phyloP scores from a whole-genome alignment of 2,113 vertebrate species.

The Hippoglossus stenolepis region DNA sequence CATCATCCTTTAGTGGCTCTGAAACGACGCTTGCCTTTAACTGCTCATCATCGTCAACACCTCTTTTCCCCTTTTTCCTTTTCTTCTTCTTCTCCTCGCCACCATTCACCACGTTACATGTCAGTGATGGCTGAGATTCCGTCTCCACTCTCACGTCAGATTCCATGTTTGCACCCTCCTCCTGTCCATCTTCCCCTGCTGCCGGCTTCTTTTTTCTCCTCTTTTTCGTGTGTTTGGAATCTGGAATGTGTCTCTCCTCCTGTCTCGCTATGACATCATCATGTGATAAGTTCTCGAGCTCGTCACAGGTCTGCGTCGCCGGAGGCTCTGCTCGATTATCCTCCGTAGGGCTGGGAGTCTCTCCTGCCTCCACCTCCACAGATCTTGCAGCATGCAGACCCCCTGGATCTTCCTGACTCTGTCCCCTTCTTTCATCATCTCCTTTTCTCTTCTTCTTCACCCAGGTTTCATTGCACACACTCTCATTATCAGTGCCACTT shows the following conservation, averaged over 20 bases:
- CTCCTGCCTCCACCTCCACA: neutral
- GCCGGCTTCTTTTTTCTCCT: constrained; percentile 4
- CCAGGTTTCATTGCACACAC: neutral
- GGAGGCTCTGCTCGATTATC: neutral
- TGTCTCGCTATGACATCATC: neutral
- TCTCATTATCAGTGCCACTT: neutral
- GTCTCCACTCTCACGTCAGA: neutral
- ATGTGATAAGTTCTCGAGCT: neutral
- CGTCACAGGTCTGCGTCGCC: neutral
- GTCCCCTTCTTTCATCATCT: neutral
- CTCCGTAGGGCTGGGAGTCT: neutral
- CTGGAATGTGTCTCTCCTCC: neutral
- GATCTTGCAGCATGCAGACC: neutral
- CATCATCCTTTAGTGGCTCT: constrained; percentile 2
- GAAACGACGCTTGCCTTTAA: neutral
- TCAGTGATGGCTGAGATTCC: neutral
- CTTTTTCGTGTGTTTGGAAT: constrained; percentile 32
- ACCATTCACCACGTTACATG: neutral
- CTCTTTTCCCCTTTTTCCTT: neutral
- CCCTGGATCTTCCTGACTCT: neutral
- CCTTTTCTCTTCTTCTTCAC: constrained; percentile 6
- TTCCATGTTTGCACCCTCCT: neutral
- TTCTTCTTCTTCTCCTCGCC: constrained; percentile 23
- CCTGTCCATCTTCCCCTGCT: neutral
- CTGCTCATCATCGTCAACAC: neutral